Evolutionary conservation across 2,113 vertebrate species (phyloP).

Genomic region (Actenoides hombroni): DNA sequence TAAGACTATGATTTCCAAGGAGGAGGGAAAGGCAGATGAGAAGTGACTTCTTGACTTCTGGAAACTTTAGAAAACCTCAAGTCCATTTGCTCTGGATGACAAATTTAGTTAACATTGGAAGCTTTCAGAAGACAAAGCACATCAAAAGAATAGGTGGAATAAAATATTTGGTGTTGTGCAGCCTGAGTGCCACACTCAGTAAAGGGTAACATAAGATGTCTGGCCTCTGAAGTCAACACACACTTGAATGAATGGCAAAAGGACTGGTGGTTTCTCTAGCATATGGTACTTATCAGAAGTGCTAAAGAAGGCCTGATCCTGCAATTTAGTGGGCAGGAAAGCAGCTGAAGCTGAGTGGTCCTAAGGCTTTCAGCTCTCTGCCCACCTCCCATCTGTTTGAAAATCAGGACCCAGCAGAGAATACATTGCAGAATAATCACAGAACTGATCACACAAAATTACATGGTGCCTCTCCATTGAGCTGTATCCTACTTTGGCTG

Average conservation of each 20-base stretch:
- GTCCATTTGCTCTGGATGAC: background rate
- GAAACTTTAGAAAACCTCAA: background rate
- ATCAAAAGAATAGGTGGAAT: background rate
- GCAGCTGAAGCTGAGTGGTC: conserved; percentile 32
- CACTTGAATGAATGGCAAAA: background rate
- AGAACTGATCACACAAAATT: background rate
- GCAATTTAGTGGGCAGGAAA: conserved; percentile 19
- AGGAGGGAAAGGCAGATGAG: background rate
- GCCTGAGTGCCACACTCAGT: background rate
- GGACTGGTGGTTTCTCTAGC: background rate
- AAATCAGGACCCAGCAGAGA: background rate
- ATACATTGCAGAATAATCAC: background rate
- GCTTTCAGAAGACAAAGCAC: background rate
- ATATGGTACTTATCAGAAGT: conserved; percentile 17
- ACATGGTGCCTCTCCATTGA: background rate
- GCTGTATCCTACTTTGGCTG: background rate
- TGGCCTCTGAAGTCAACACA: background rate
- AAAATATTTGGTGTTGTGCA: background rate
- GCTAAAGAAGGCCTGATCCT: conserved; percentile 13
- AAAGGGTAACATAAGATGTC: background rate
- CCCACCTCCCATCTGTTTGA: conserved; percentile 40
- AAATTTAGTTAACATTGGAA: background rate
- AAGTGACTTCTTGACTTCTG: background rate
- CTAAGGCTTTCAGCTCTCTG: conserved; percentile 26
- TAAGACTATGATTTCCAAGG: background rate